These are phyloP conservation scores for Teleopsis dalmanni DNA, from an alignment of 1,140 invertebrate species.

Conservation along the genomic window DNA sequence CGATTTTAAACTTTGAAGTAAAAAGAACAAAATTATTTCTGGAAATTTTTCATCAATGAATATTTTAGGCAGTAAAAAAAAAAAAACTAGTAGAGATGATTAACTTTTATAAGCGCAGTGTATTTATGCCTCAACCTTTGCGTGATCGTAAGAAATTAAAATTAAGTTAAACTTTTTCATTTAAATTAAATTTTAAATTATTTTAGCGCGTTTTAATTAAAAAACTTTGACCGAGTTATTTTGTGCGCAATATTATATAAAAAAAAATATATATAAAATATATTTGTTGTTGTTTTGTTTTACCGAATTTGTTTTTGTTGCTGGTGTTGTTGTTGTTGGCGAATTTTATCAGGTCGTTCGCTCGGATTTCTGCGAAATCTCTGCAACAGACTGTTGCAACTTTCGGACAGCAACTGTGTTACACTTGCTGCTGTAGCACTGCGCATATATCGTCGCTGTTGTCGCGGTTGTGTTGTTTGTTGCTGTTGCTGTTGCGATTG, in stretches of 20 bases:
- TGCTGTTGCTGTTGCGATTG: constrained; percentile 8
- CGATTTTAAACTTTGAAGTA: no score
- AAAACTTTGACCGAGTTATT: not conserved
- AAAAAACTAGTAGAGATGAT: no score
- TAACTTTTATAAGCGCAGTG: no score
- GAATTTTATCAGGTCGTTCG: constrained; percentile 44
- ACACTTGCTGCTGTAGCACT: constrained; percentile 71
- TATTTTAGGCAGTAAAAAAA: no score
- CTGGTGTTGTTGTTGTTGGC: constrained; percentile 22
- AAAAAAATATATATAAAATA: not conserved
- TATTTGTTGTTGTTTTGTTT: not conserved
- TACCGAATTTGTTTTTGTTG: constrained; percentile 20
- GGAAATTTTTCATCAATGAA: no score
- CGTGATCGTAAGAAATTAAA: no score
- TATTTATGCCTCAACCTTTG: no score
- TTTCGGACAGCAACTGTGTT: constrained; percentile 73
- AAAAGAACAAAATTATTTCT: no score
- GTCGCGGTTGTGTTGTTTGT: constrained; percentile 41
- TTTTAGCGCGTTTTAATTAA: not conserved
- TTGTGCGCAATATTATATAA: not conserved
- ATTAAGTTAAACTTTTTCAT: no score
- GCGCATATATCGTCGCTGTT: constrained; percentile 61
- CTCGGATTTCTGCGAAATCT: constrained; percentile 67
- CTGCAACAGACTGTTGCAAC: constrained; percentile 74
- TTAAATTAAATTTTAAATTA: not conserved